Base-by-base conservation (phyloP, 2,113 vertebrate species). In the Scatophagus argus region DNA sequence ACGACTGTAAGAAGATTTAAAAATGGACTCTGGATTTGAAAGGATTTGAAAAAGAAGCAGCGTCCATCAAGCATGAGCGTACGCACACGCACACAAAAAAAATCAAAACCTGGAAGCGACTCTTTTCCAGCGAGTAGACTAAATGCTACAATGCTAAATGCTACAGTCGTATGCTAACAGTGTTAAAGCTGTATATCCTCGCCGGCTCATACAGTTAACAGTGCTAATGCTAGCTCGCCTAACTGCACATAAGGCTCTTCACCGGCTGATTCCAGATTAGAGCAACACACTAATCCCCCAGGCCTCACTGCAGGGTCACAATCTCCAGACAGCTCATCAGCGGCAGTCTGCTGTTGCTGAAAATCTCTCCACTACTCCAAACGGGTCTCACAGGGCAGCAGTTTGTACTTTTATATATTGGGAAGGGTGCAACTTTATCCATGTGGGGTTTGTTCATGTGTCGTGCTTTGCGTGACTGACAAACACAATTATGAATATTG, bases 221-320 rank as follows among this genome's bases (percentile, higher is more conserved):
- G 79, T 68, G 75, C 89, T 80, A 88, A 91, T 89, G 87, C 81
- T 86, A 88, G 78, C 55, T 82, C 62, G 49, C 80, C 88, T 84
- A 83, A 87, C 87, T 85, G 79, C 72, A 85, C 73, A 85, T 88
- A 86, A 90, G 11, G 89, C 83, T 89, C 86, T 86, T 87, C 77
- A 83, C 79, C 65, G 78, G 75, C 63, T 88, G 90, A 95, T 93
- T 94, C 90, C 91, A 94, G 91, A 94, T 94, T 95, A 94, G 90
- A 91, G 88, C 88, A 82, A 79, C 79, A 78, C 70, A 64, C 83
- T 94, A 94, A 95, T 93, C 92, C 88, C 46, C 51, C 44, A 80
- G 58, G 89, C 87, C 77, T 84, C 87, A 72, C 77, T 79, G 83
- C 76, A 84, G 90, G 92, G 91, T 92, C 91, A 92, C 82, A 88